Evolutionary conservation across 2,888 invertebrate species (phyloP), one percentile per base, ranked within the genome.

Genomic region (Amblyteles armatorius): DNA sequence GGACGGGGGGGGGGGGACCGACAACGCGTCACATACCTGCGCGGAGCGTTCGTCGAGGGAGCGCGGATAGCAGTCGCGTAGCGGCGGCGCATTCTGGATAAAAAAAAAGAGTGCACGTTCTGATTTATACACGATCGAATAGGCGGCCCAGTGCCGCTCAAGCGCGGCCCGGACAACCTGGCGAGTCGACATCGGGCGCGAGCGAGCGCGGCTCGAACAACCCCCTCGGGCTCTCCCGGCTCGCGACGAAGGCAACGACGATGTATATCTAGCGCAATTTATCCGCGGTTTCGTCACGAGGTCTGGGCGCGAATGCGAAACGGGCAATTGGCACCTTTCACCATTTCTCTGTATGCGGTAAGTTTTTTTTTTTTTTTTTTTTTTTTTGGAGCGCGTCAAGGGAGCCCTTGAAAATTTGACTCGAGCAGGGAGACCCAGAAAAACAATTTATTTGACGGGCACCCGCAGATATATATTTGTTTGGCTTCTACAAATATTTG

Each of bases 111-210:
- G 79, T 57, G 48, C 82, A 74, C 87, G 88, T 90, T 91, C 91
- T 92, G 92, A 92, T 92, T 92, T 93, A 92, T 90, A 85, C 85
- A 82, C 89, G 90, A 89, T 90, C 90, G 89, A 89, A 91, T 90
- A 89, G 87, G 48, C 63, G 67, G 65, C 67, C 57, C 79, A 82
- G 72, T 82, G 79, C 74, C 67, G 82, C 79, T 85, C 68, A 63
- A 83, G 78, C 77, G 78, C 74, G 78, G 74, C 82, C 69, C 44
- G 44, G 63, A 52, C 44, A 44, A 48, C 22, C 2, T 82, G 29
- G 52, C 63, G 48, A 48, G 55, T 67, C 36, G 69, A 69, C 57
- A 26, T 57, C 57, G 57, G 22, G 26, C 26, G 57, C 13, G 22
- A 26, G 3, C 22, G 57, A 57, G 13, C 55, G 19, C 65, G 13